A percentile compares a stretch with the other conserved stretches of the same genome.
Evolutionary conservation across 2,113 vertebrate genomes (phyloP).

Genomic region (Todiramphus saurophagus): DNA sequence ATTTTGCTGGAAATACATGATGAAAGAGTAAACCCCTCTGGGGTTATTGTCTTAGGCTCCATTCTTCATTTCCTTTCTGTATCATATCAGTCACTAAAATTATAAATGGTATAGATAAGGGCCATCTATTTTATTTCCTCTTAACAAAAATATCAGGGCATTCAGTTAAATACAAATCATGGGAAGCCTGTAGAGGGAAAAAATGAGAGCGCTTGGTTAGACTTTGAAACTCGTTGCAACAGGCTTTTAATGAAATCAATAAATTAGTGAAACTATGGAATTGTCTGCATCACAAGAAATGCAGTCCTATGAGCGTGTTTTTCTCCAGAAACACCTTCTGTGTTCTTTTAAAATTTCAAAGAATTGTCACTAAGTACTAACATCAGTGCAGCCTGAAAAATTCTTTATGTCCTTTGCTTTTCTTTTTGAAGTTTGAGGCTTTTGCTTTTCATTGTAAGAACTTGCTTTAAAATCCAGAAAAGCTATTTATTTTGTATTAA

Average conservation of each 20-base stretch:
- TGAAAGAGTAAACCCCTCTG: not conserved
- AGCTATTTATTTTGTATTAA: not conserved
- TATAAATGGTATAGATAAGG: not conserved
- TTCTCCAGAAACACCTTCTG: not conserved
- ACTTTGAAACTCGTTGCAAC: not conserved
- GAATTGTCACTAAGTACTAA: not conserved
- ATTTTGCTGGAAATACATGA: not conserved
- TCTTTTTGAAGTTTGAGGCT: not conserved
- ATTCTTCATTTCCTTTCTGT: not conserved
- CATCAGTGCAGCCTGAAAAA: not conserved
- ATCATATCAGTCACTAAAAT: not conserved
- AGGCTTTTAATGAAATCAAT: not conserved
- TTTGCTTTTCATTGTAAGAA: not conserved
- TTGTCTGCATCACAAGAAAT: not conserved
- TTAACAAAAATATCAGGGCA: not conserved
- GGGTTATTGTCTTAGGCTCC: not conserved
- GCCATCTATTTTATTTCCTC: not conserved
- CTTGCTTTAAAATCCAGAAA: not conserved
- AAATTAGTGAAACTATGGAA: not conserved
- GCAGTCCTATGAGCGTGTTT: not conserved
- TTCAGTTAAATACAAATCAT: not conserved
- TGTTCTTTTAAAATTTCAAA: not conserved
- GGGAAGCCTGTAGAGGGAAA: not conserved
- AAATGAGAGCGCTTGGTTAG: not conserved
- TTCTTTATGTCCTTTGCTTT: not conserved